These are phyloP conservation scores for Drosophila funebris DNA, from an alignment of 1,140 invertebrate genomes.

Conservation along the genomic window DNA sequence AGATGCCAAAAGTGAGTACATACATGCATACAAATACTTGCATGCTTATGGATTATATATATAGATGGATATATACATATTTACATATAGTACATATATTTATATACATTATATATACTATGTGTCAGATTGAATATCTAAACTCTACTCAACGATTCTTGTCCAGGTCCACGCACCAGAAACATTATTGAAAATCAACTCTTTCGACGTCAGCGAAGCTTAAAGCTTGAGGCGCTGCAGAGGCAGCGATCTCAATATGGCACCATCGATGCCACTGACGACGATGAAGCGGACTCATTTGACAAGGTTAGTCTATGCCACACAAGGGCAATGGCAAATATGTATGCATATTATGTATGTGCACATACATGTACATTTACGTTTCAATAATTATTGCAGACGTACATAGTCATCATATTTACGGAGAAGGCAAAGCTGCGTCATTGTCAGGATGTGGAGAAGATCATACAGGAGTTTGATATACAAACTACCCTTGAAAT, in stretches of 20 bases:
- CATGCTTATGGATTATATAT: not conserved
- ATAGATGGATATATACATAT: too few relatives aligned
- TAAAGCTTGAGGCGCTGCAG: constrained; percentile 70
- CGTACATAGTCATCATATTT: constrained; percentile 80
- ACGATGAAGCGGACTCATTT: constrained; percentile 52
- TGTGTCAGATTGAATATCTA: not conserved
- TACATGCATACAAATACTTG: not conserved
- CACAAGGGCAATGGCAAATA: not conserved
- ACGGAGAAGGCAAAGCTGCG: constrained; percentile 72
- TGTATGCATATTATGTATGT: not conserved
- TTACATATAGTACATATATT: not conserved
- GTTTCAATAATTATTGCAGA: constrained; percentile 43
- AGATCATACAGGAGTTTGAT: constrained; percentile 80
- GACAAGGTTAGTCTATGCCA: constrained; percentile 59
- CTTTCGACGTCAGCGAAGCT: constrained; percentile 74
- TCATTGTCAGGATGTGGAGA: constrained; percentile 80
- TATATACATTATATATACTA: not conserved
- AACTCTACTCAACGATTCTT: too few relatives aligned
- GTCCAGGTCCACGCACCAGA: constrained; percentile 71
- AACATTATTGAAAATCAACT: constrained; percentile 80
- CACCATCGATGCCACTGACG: constrained; percentile 34
- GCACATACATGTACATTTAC: not conserved
- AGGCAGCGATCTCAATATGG: constrained; percentile 62
- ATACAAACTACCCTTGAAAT: constrained; percentile 76
- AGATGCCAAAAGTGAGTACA: constrained; percentile 70